Percentiles rank a stretch among this genome's conserved stretches.
Evolutionary conservation across 1,140 invertebrate species (phyloP).

Genomic region (Drosophila funebris): DNA sequence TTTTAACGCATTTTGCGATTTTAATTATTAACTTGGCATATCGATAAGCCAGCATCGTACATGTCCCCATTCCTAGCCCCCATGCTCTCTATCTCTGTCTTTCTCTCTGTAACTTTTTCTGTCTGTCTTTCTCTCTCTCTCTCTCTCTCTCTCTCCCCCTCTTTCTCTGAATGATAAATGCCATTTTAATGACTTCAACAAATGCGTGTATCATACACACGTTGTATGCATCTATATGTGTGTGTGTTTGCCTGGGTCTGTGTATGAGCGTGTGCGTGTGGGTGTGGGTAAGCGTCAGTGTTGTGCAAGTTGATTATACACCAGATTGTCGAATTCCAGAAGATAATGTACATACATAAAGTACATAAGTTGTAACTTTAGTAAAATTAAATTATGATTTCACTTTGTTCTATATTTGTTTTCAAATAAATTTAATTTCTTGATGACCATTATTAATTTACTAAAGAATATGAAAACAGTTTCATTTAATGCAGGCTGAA

Average conservation of each 20-base stretch:
- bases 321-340: too few species aligned
- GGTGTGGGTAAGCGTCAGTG: conserved; percentile 11
- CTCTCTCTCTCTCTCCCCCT: conserved; percentile 2
- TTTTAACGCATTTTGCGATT: conserved; percentile 81
- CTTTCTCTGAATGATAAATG: conserved; percentile 65
- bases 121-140: background rate
- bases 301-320: conserved; percentile 11
- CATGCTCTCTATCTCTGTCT: background rate
- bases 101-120: background rate
- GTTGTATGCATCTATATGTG: background rate
- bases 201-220: conserved; percentile 27
- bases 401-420: too few species aligned
- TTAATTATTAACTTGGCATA: conserved; percentile 81
- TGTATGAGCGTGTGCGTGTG: background rate
- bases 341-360: background rate
- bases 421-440: too few species aligned
- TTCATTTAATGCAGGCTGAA: too few species aligned
- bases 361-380: background rate
- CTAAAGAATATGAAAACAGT: too few species aligned
- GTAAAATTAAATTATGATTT: background rate
- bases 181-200: conserved; percentile 77
- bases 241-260: conserved; percentile 5
- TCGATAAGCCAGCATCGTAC: conserved; percentile 71
- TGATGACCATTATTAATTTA: too few species aligned
- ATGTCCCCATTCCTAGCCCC: conserved; percentile 37